Evolutionary conservation across 2,113 vertebrate species (phyloP).

Genomic region (Ictalurus furcatus): DNA sequence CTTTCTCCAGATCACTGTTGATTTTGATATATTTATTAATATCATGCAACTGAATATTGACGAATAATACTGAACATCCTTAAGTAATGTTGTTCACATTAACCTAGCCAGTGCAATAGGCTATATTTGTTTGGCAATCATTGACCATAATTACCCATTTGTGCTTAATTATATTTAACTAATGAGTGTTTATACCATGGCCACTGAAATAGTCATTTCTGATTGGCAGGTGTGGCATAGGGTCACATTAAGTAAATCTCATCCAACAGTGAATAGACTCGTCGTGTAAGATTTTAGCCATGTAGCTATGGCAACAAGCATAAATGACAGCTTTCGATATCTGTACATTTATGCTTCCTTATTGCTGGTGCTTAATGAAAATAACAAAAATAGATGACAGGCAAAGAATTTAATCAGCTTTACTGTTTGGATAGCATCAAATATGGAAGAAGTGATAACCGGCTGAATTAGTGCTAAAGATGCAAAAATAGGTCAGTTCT

Average conservation of each 20-base stretch:
- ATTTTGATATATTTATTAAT: conserved; percentile 18
- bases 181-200: not conserved
- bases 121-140: not conserved
- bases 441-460: not conserved
- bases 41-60: conserved; percentile 21
- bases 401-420: not conserved
- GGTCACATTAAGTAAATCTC: not conserved
- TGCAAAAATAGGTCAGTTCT: not conserved
- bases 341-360: not conserved
- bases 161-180: not conserved
- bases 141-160: not conserved
- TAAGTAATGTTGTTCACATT: too few relatives aligned
- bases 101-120: not conserved
- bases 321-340: not conserved
- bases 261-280: not conserved
- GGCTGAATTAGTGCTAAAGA: not conserved
- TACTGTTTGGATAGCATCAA: not conserved
- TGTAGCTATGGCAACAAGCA: not conserved
- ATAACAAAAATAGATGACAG: not conserved
- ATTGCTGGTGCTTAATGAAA: not conserved
- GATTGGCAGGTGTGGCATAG: not conserved
- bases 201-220: not conserved
- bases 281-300: not conserved
- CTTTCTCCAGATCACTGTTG: conserved; percentile 47
- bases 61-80: not conserved